These are phyloP conservation scores for Rhipidura dahli DNA, from an alignment of 2,113 vertebrate species.

Conservation along the genomic window DNA sequence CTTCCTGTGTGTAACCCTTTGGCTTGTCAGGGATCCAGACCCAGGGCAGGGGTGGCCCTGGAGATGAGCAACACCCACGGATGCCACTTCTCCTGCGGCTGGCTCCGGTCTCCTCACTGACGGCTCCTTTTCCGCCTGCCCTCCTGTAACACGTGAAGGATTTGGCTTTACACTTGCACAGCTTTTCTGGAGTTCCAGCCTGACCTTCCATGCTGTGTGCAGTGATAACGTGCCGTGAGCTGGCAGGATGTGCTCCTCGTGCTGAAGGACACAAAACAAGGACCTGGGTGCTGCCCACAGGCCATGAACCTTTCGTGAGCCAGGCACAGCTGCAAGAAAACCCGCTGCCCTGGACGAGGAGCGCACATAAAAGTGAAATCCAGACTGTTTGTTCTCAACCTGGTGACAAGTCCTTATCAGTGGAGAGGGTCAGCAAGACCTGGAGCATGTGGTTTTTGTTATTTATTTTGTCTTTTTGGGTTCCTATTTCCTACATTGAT, in stretches of 20 bases:
- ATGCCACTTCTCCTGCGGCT: fast-evolving
- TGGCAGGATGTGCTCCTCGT: not conserved
- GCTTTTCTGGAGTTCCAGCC: not conserved
- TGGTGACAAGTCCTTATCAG: not conserved
- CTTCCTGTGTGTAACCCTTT: not conserved
- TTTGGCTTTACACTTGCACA: not conserved
- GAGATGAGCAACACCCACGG: not conserved
- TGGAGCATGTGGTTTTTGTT: not conserved
- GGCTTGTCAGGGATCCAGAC: not conserved
- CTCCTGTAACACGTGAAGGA: not conserved
- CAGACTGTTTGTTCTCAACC: not conserved
- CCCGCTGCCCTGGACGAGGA: not conserved
- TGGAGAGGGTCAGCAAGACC: not conserved
- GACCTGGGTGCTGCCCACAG: not conserved
- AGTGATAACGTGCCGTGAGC: fast-evolving
- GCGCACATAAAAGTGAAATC: not conserved
- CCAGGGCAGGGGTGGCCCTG: not conserved
- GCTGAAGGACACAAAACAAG: not conserved
- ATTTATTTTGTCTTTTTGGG: not conserved
- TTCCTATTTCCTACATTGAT: not conserved
- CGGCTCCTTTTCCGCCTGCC: not conserved
- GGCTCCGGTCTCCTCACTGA: not conserved
- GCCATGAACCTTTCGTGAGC: not conserved
- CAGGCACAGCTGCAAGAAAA: not conserved
- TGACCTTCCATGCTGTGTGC: fast-evolving